Percentiles rank a stretch among this genome's conserved stretches.
Evolutionary conservation across 2,888 invertebrate genomes (phyloP).

Genomic region (Scrobipalpa costella): DNA sequence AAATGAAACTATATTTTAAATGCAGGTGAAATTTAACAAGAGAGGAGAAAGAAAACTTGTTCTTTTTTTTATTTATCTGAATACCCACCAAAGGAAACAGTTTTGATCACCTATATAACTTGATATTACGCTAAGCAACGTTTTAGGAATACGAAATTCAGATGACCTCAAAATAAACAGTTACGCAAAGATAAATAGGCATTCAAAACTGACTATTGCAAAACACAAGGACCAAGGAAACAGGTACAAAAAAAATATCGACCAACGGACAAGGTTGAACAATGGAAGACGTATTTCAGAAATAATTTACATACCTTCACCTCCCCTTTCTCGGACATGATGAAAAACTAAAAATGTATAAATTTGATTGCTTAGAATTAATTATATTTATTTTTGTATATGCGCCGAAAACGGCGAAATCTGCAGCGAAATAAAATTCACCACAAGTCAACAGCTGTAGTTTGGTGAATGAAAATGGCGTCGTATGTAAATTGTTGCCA

Average conservation of each 20-base stretch:
- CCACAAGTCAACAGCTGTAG: conserved; percentile 43
- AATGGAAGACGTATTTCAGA: conserved; percentile 52
- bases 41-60: background rate
- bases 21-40: background rate
- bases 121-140: no score
- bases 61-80: background rate
- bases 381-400: background rate
- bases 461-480: conserved; percentile 36
- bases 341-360: conserved; percentile 7
- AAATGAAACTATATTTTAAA: background rate
- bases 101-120: no score
- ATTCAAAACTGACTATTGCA: background rate
- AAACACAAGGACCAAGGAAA: conserved; percentile 16
- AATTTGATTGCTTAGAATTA: conserved; percentile 4
- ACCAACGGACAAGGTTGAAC: conserved; percentile 63
- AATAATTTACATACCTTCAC: conserved; percentile 56
- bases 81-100: conserved; percentile 3
- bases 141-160: background rate
- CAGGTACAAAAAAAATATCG: conserved; percentile 45
- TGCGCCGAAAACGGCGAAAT: conserved; percentile 23
- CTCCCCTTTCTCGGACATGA: conserved; percentile 64
- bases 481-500: conserved; percentile 8
- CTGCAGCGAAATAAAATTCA: conserved; percentile 26
- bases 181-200: background rate
- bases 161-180: background rate